Conservation (phyloP, 2,797 vertebrate species). For the Benthosema pterotum region DNA sequence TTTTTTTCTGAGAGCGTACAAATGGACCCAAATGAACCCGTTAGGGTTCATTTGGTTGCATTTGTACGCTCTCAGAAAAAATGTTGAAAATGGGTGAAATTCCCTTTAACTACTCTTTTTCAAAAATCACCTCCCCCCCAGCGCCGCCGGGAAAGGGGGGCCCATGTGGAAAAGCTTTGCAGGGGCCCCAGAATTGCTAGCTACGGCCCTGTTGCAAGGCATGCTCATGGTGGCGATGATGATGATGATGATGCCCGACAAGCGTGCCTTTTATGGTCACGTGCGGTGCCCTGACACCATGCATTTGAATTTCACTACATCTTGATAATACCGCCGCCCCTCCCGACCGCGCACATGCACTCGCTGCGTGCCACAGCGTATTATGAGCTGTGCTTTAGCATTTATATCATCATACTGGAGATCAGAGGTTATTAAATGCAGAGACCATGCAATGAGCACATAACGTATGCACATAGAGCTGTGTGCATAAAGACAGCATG, state of each 20-base stretch:
- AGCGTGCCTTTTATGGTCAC: conserved; percentile 51
- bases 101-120: no score
- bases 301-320: conserved; percentile 46
- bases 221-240: conserved; percentile 55
- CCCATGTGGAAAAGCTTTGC: no score
- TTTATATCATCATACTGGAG: neutral
- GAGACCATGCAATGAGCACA: conserved; percentile 24
- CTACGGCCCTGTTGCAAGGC: conserved; percentile 35
- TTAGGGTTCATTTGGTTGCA: no score
- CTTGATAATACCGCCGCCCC: conserved; percentile 43
- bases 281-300: conserved; percentile 47
- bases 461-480: neutral
- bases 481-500: no score
- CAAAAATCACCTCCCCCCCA: no score
- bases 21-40: no score
- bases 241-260: conserved; percentile 39
- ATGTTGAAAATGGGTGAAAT: no score
- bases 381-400: conserved; percentile 11
- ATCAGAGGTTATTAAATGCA: neutral
- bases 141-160: no score
- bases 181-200: no score
- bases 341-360: no score
- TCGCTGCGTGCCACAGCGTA: conserved; percentile 15
- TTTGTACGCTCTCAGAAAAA: no score
- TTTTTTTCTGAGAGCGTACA: no score